Base-by-base conservation (phyloP, 2,888 invertebrate species). In the Ophion ellenae region DNA sequence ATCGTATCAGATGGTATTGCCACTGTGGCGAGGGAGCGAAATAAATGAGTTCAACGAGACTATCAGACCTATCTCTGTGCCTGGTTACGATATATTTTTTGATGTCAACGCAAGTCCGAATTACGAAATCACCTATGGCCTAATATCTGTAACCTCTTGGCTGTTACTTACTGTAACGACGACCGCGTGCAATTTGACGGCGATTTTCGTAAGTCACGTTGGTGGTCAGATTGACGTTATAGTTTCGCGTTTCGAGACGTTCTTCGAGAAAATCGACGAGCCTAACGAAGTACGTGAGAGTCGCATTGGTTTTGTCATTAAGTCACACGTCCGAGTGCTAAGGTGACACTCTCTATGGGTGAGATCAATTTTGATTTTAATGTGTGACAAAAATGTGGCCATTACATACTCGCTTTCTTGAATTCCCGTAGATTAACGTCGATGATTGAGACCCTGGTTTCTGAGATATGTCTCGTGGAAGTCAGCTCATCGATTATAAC, bases 401-500 rank as follows among this genome's bases (percentile, higher is more conserved):
- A 40, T 69, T 53, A 4, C 6, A 11, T 64, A 57, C 45, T 36
- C 17, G 28, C 36, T 47, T 70, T 63, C 17, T 32, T 1, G 24
- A 53, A 24, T 74, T n/a, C 20, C 73, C 86, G 17, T 70, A 92
- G 92, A 64, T 92, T 92, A 66, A 88, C 91, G 45, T 77, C 86
- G 3, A 81, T 85, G 9, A 89, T 92, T 6, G 92, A 92, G 70
- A 76, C 81, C 0, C 87, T 91, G 57, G 82, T 93, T 36, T 90
- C 90, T 24, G 90, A 88, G 36, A 89, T 92, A 32, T 92, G 91
- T 83, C 86, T 93, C 20, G 90, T 92, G 7, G 93, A 93, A 86
- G 84, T 93, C n/a, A 80, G 92, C 0, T 90, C 91, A 0, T 90
- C 91, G 66, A 92, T 91, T 3, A n/a, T 93, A 66, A 90, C 91